These are phyloP conservation scores for Andrena flavipes DNA, from an alignment of 2,888 invertebrate species.

Conservation along the genomic window DNA sequence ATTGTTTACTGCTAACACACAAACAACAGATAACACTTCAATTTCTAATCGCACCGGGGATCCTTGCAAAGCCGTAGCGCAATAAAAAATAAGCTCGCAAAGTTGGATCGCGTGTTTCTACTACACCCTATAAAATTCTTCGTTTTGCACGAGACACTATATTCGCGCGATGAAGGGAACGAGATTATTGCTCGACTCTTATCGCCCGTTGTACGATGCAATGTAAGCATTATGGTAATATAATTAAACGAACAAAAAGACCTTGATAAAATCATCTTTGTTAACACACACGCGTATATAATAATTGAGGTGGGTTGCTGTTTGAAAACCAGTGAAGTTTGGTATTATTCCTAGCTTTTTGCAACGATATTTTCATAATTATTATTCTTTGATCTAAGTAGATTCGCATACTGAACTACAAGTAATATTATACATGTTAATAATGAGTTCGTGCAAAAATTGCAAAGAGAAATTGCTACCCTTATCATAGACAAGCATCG, in stretches of 20 bases:
- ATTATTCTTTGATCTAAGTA: no score
- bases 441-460: no score
- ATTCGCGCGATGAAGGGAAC: conserved; percentile 12
- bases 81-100: background rate
- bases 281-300: background rate
- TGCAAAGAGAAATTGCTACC: no score
- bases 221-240: conserved; percentile 39
- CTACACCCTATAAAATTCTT: background rate
- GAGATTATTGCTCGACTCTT: conserved; percentile 39
- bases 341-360: no score
- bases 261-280: conserved; percentile 25
- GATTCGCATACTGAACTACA: no score
- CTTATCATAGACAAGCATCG: no score
- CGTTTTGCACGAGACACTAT: background rate
- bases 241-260: conserved; percentile 32
- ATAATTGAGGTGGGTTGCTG: background rate
- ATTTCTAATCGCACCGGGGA: background rate
- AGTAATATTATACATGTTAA: no score
- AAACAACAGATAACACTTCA: background rate
- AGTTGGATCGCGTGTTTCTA: background rate
- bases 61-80: conserved; percentile 1
- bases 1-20: no score
- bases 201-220: conserved; percentile 26
- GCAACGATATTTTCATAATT: background rate
- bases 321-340: conserved; percentile 12